Evolutionary conservation across 1,140 invertebrate species (phyloP).

Genomic region (Macrobrachium nipponense): DNA sequence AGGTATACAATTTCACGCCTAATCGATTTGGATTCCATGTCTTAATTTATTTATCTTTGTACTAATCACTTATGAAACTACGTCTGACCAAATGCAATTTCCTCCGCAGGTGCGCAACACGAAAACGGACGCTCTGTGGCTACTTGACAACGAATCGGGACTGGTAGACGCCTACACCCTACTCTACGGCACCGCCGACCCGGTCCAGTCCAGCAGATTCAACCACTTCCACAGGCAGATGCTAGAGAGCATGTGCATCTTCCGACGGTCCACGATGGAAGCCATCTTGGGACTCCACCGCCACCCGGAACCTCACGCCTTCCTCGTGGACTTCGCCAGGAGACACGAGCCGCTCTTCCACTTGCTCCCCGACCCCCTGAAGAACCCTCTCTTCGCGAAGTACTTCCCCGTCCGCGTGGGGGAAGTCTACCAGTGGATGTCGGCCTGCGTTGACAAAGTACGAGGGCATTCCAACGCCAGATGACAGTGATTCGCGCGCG

Average conservation of each 20-base stretch:
- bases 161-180: conserved; percentile 69
- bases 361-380: conserved; percentile 24
- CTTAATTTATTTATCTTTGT: not conserved
- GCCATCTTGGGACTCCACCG: conserved; percentile 60
- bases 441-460: conserved; percentile 12
- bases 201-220: conserved; percentile 64
- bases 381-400: conserved; percentile 27
- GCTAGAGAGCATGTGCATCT: conserved; percentile 68
- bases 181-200: conserved; percentile 65
- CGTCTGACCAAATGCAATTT: not conserved
- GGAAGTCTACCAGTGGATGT: conserved; percentile 51
- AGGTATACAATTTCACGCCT: too few species aligned
- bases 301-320: conserved; percentile 39
- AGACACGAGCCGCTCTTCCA: conserved; percentile 64
- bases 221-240: conserved; percentile 67
- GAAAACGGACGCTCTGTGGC: conserved; percentile 67
- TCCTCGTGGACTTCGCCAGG: conserved; percentile 59
- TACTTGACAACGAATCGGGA: conserved; percentile 71
- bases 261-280: conserved; percentile 67
- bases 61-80: not conserved
- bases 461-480: too few species aligned
- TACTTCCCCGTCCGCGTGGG: conserved; percentile 51
- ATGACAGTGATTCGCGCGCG: too few species aligned
- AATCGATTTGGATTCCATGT: not conserved
- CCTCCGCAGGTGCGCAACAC: conserved; percentile 60